A percentile compares a stretch with the other conserved stretches of the same genome.
Evolutionary conservation across 2,888 invertebrate genomes (phyloP).

Genomic region (Tiliacea aurago): DNA sequence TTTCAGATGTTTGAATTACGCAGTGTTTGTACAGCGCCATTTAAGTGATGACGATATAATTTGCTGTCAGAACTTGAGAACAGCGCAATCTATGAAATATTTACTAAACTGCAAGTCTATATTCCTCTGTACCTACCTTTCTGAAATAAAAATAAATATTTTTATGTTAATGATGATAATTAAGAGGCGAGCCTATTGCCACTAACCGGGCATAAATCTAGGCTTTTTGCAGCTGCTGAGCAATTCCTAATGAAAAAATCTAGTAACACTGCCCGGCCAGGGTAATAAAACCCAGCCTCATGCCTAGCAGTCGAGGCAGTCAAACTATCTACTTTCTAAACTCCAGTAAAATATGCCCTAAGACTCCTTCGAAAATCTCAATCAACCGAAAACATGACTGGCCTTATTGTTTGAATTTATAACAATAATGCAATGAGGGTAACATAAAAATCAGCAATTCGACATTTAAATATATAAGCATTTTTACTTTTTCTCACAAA

Average conservation of each 20-base stretch:
- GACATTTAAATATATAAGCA: not conserved
- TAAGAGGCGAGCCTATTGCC: not conserved
- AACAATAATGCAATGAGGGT: not conserved
- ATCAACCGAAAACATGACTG: not conserved
- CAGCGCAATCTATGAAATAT: not conserved
- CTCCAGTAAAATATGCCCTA: not conserved
- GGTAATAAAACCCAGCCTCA: not conserved
- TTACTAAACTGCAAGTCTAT: not conserved
- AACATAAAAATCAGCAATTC: too few relatives aligned
- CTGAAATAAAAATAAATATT: too few relatives aligned
- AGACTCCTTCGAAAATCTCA: not conserved
- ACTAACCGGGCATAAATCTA: too few relatives aligned
- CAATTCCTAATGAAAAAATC: not conserved
- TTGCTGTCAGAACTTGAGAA: not conserved
- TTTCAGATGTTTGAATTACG: not conserved
- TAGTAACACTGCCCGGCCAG: not conserved
- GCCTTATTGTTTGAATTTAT: not conserved
- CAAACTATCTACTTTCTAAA: not conserved
- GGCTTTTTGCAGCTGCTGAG: not conserved
- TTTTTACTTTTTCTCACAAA: not conserved
- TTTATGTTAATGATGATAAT: too few relatives aligned
- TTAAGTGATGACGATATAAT: not conserved
- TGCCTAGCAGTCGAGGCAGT: not conserved
- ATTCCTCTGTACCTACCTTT: too few relatives aligned
- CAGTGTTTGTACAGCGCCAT: not conserved